A percentile compares a stretch with the other conserved stretches of the same genome.
phyloP scores from a whole-genome alignment of 2,113 vertebrate genomes.

The Herpetotheres cachinnans region DNA sequence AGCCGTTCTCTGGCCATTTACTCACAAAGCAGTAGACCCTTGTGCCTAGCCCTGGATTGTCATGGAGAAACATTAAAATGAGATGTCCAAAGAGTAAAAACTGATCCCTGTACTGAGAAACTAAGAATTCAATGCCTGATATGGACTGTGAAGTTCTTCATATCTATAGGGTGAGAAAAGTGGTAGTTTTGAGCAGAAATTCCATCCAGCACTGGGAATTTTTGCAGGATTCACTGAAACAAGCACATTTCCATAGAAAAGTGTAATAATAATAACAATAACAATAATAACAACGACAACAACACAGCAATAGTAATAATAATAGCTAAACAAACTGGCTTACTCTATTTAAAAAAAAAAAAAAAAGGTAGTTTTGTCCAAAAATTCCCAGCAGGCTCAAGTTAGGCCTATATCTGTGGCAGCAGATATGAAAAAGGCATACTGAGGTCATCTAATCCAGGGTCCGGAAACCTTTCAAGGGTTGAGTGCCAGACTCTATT shows the following conservation, averaged over 20 bases:
- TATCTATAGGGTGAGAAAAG: neutral
- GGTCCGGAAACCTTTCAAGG: constrained; percentile 12
- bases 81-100: neutral
- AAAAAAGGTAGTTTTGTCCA: neutral
- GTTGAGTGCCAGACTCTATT: constrained; percentile 29
- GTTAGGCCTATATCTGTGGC: neutral
- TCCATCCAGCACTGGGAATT: neutral
- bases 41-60: neutral
- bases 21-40: neutral
- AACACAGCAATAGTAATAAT: neutral
- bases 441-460: constrained; percentile 40
- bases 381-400: neutral
- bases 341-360: neutral
- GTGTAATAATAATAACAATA: neutral
- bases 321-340: neutral
- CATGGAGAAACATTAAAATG: neutral
- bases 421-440: constrained; percentile 35
- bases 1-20: neutral
- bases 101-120: neutral
- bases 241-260: neutral
- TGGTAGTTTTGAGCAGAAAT: neutral
- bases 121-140: neutral
- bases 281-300: neutral
- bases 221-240: neutral
- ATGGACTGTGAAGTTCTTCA: neutral